These are phyloP conservation scores for Mermis nigrescens DNA, from an alignment of 2,888 invertebrate genomes.

Conservation along the genomic window DNA sequence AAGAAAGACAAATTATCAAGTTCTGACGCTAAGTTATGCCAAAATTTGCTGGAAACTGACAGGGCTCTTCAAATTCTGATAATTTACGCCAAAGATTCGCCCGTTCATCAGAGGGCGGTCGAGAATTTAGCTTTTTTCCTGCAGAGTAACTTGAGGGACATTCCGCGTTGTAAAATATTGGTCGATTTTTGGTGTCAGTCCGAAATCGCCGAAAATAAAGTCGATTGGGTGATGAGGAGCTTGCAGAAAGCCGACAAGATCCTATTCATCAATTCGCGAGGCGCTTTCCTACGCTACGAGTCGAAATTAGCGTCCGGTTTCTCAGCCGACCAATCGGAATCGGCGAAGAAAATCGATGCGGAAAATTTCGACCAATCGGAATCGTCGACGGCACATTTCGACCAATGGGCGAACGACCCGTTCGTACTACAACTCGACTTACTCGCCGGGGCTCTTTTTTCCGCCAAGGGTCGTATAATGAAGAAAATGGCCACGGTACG, in stretches of 20 bases:
- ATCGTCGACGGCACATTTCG: too few relatives aligned
- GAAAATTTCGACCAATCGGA: too few relatives aligned
- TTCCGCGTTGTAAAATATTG: too few relatives aligned
- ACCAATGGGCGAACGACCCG: neutral
- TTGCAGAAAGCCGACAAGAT: slow-evolving; percentile 26
- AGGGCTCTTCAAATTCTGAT: too few relatives aligned
- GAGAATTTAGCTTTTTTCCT: too few relatives aligned
- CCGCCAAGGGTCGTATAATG: neutral
- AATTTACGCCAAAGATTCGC: neutral
- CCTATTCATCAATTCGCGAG: slow-evolving; percentile 27
- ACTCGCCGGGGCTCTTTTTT: neutral
- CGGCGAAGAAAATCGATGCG: neutral
- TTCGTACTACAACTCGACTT: neutral
- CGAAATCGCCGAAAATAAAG: slow-evolving; percentile 24
- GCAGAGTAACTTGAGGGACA: too few relatives aligned
- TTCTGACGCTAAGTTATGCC: too few relatives aligned
- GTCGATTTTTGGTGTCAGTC: neutral
- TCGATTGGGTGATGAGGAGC: slow-evolving; percentile 25
- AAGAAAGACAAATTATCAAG: too few relatives aligned
- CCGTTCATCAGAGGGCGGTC: neutral
- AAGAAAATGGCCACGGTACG: neutral
- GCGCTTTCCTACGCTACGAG: slow-evolving; percentile 22
- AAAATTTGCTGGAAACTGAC: too few relatives aligned
- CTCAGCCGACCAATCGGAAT: neutral
- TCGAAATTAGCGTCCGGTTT: slow-evolving; percentile 14